Evolutionary conservation across 2,797 vertebrate species (phyloP).

Genomic region (Cynopterus sphinx): DNA sequence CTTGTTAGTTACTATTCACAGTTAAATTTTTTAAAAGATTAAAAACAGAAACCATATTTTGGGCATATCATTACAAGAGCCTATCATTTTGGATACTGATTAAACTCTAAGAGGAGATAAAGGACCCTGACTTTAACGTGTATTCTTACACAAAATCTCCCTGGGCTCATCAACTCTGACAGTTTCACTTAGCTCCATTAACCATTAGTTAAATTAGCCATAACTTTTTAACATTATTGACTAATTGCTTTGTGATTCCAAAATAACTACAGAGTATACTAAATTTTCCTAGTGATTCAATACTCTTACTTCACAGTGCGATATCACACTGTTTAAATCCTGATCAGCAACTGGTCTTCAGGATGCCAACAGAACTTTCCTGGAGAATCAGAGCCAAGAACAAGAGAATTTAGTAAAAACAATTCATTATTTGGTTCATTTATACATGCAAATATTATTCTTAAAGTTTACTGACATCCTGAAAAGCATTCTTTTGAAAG

Average conservation of each 20-base stretch:
- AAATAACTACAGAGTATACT: slow-evolving; percentile 81
- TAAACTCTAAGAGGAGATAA: slow-evolving; percentile 78
- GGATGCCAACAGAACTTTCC: background rate
- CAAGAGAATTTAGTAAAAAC: background rate
- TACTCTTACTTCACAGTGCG: slow-evolving; percentile 63
- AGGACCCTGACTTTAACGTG: slow-evolving; percentile 76
- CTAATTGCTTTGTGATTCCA: slow-evolving; percentile 85
- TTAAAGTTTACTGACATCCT: background rate
- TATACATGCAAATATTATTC: background rate
- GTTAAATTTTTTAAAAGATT: slow-evolving; percentile 16
- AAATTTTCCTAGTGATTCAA: slow-evolving; percentile 72
- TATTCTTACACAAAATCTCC: slow-evolving; percentile 79
- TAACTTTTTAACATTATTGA: slow-evolving; percentile 85
- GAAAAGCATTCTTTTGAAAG: background rate
- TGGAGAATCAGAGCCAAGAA: background rate
- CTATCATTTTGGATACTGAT: slow-evolving; percentile 65
- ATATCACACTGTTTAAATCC: slow-evolving; percentile 58
- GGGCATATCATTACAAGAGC: background rate
- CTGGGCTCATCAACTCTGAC: slow-evolving; percentile 82
- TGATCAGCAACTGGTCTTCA: slow-evolving; percentile 54
- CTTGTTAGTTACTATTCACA: background rate
- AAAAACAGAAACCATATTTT: background rate
- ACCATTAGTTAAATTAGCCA: slow-evolving; percentile 86
- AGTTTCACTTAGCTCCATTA: slow-evolving; percentile 83
- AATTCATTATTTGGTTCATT: background rate